Evolutionary conservation across 2,888 invertebrate genomes (phyloP).

Genomic region (Dione juno): DNA sequence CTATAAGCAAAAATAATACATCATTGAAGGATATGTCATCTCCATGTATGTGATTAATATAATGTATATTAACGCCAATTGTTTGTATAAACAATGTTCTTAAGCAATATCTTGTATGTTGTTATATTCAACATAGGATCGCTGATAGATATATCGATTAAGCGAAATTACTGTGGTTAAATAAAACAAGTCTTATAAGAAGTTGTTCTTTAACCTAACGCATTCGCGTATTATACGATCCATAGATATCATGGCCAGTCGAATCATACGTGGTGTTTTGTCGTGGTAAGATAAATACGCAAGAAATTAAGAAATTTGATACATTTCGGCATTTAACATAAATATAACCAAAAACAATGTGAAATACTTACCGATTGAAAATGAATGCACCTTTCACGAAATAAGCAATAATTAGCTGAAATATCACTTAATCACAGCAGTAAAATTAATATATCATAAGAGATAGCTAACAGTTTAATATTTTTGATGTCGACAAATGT

Average conservation of each 20-base stretch:
- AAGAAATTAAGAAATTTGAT: slow-evolving; percentile 42
- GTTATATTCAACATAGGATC: background rate
- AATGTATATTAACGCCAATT: background rate
- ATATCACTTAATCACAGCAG: slow-evolving; percentile 31
- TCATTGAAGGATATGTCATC: slow-evolving; percentile 2
- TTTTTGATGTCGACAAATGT: slow-evolving; percentile 43
- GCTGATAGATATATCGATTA: slow-evolving; percentile 10
- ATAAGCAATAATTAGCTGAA: slow-evolving; percentile 14
- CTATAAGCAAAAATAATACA: background rate
- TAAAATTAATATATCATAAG: slow-evolving; percentile 32
- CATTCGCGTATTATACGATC: background rate
- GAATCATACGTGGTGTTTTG: slow-evolving; percentile 27
- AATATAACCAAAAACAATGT: slow-evolving; percentile 30
- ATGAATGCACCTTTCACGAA: background rate
- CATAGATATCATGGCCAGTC: background rate
- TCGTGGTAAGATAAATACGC: slow-evolving; percentile 35
- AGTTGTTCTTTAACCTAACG: background rate
- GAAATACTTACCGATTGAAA: slow-evolving; percentile 34
- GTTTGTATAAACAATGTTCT: background rate
- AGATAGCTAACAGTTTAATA: slow-evolving; percentile 36
- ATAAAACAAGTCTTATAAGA: slow-evolving; percentile 6
- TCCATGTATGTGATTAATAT: background rate
- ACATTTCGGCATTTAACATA: slow-evolving; percentile 34
- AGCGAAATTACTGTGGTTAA: background rate
- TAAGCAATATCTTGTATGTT: background rate